phyloP scores from a whole-genome alignment of 2,888 invertebrate species.

The Orgyia antiqua region DNA sequence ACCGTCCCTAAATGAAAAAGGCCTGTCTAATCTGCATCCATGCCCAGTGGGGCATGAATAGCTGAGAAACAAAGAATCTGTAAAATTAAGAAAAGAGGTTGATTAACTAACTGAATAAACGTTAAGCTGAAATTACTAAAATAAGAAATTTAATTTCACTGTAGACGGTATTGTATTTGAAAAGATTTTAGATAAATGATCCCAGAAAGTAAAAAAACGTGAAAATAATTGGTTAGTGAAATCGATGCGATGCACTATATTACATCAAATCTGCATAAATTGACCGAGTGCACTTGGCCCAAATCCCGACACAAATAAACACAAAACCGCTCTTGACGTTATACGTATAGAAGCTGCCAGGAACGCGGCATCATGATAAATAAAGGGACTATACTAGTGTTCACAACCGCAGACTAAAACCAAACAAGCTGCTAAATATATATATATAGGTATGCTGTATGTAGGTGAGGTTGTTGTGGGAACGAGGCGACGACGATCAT shows the following conservation, averaged over 20 bases:
- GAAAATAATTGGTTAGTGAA: constrained; percentile 18
- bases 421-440: constrained; percentile 18
- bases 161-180: no score
- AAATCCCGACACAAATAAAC: constrained; percentile 63
- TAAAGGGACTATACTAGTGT: constrained; percentile 37
- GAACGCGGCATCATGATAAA: constrained; percentile 42
- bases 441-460: constrained; percentile 25
- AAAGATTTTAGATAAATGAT: no score
- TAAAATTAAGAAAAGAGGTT: no score
- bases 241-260: constrained; percentile 18
- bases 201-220: no score
- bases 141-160: no score
- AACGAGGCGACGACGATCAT: constrained; percentile 42
- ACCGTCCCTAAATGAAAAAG: no score
- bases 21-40: no score
- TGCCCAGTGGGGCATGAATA: no score
- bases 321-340: constrained; percentile 46
- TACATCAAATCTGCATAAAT: no score
- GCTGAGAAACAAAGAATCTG: no score
- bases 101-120: no score
- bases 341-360: constrained; percentile 38
- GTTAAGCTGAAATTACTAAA: no score
- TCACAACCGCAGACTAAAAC: constrained; percentile 26
- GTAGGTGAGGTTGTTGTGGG: constrained; percentile 31
- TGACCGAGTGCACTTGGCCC: constrained; percentile 68